Conservation (phyloP, 2,888 invertebrate genomes). For the Sylvicola cinctus region DNA sequence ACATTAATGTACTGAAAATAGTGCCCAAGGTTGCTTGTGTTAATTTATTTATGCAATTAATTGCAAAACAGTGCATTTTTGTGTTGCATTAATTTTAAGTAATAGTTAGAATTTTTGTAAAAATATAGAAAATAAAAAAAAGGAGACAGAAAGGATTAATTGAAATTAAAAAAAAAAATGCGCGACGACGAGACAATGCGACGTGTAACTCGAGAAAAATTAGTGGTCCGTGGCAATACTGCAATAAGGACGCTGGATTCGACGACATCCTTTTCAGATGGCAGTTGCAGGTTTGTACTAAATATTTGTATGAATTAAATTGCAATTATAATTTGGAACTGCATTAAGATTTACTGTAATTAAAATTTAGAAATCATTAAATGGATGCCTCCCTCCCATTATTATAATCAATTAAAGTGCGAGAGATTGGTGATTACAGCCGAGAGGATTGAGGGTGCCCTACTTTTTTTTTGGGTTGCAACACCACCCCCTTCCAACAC, state of each 20-base stretch:
- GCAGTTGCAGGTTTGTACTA: constrained; percentile 1
- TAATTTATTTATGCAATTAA: too few species aligned
- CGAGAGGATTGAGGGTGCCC: too few species aligned
- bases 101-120: too few species aligned
- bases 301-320: not conserved
- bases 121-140: not conserved
- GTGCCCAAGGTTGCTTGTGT: too few species aligned
- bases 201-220: constrained; percentile 24
- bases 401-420: not conserved
- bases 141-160: too few species aligned
- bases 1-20: too few species aligned
- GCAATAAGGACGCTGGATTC: constrained; percentile 24
- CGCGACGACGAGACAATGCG: constrained; percentile 23
- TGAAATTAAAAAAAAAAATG: constrained; percentile 12
- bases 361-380: too few species aligned
- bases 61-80: too few species aligned
- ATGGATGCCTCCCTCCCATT: not conserved
- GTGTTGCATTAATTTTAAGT: too few species aligned
- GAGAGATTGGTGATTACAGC: not conserved
- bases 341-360: not conserved
- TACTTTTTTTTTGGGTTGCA: too few species aligned
- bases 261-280: constrained; percentile 24
- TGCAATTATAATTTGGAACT: not conserved
- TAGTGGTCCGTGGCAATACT: constrained; percentile 23
- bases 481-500: too few species aligned